phyloP scores from a whole-genome alignment of 2,797 vertebrate genomes.

The Loris lydekkerianus region DNA sequence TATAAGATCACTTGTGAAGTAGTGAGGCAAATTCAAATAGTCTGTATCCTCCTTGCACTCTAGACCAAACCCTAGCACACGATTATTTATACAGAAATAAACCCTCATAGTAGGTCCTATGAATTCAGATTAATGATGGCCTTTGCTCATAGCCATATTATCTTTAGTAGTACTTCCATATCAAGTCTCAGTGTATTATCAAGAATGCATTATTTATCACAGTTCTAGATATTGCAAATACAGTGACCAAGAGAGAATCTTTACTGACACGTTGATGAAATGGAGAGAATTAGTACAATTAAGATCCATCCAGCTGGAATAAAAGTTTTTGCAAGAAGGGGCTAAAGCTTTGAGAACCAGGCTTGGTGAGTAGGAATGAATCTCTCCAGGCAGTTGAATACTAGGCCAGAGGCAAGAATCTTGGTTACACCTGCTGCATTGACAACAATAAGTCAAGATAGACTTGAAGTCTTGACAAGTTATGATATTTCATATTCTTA shows the following conservation, averaged over 20 bases:
- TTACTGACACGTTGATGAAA: conserved; percentile 60
- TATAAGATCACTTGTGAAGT: conserved; percentile 34
- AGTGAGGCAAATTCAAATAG: neutral
- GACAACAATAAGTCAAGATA: conserved; percentile 53
- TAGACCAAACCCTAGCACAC: conserved; percentile 45
- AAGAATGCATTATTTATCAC: conserved; percentile 49
- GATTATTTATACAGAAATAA: conserved; percentile 24
- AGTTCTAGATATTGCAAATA: conserved; percentile 33
- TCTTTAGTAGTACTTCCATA: neutral
- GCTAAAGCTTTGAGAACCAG: conserved; percentile 12
- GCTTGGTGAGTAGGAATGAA: neutral
- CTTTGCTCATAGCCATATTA: conserved; percentile 59
- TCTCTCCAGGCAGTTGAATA: neutral
- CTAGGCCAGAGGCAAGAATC: neutral
- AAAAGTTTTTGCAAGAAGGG: conserved; percentile 5
- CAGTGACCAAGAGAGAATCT: neutral
- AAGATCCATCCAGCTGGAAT: conserved; percentile 19
- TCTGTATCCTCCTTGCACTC: conserved; percentile 40
- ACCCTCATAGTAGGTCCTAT: neutral
- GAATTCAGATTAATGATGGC: conserved; percentile 56
- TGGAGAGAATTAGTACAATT: conserved; percentile 62
- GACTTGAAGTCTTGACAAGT: conserved; percentile 52
- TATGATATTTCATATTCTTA: conserved; percentile 66
- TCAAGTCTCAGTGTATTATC: conserved; percentile 29
- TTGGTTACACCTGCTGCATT: conserved; percentile 27